Percentiles rank a stretch among this genome's conserved stretches.
Evolutionary conservation across 2,888 invertebrate genomes (phyloP).

Genomic region (Protodeltote pygarga): DNA sequence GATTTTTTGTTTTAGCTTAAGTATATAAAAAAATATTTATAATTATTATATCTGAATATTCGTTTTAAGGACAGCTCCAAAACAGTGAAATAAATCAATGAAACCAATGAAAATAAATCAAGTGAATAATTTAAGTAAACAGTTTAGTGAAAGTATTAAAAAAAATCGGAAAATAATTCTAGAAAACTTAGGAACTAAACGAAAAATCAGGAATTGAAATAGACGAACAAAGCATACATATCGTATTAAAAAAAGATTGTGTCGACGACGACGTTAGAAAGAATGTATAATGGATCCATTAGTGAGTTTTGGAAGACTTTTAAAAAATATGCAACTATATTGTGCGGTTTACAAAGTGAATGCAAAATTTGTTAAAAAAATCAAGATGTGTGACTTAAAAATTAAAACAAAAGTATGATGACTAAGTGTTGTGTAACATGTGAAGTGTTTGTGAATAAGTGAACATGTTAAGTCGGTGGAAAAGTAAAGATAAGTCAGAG

Average conservation of each 20-base stretch:
- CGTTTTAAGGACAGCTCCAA: no score
- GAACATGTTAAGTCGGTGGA: constrained; percentile 93
- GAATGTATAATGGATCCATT: not conserved
- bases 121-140: constrained; percentile 7
- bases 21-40: not conserved
- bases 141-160: no score
- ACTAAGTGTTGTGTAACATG: constrained; percentile 40
- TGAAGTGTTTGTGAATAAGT: constrained; percentile 42
- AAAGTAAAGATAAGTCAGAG: constrained; percentile 93
- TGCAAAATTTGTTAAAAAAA: constrained; percentile 6
- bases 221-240: constrained; percentile 43
- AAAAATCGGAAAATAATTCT: no score
- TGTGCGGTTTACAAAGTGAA: constrained; percentile 9
- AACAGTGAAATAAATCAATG: constrained; percentile 27
- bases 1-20: no score
- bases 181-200: not conserved
- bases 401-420: constrained; percentile 11
- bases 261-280: constrained; percentile 5
- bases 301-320: constrained; percentile 37
- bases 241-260: constrained; percentile 13
- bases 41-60: no score
- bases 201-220: constrained; percentile 35
- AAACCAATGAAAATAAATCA: constrained; percentile 7
- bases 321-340: constrained; percentile 20
- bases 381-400: constrained; percentile 9